Evolutionary conservation across 2,797 vertebrate species (phyloP), one percentile per base, ranked within the genome.

Genomic region (Coluber constrictor): DNA sequence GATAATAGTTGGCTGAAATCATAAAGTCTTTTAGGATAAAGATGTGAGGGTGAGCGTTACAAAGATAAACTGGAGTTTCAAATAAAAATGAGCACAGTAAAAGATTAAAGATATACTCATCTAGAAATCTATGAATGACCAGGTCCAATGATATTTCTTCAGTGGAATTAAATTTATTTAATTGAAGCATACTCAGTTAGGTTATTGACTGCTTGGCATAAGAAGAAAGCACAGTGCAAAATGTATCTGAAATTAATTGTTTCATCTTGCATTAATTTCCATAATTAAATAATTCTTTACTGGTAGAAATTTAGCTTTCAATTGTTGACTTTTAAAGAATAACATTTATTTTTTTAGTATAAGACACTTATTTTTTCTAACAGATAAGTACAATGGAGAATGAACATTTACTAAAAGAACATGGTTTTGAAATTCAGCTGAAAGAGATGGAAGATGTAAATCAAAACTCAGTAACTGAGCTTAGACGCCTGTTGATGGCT

Each of bases 381-480:
- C 91, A 99, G 99, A 97, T 99, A 90, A 98, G 98, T 88, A 98
- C 98, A 93, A 98, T 99, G 98, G 98, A 99, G 92, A 98, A 99
- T 23, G 98, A 99, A 94, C 98, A 97, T 95, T 98, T 97, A 93
- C 94, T 98, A 94, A 99, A 98, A 96, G 98, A 99, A 89, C 98
- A 95, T 74, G 98, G 97, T 0, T 98, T 99, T 66, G 98, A 98
- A 90, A 98, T 97, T 8, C 98, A 96, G 7, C 95, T 99, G 89
- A 97, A 95, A 92, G 99, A 99, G 96, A 96, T 99, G 97, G 99
- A 99, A 96, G 98, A 99, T 86, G 98, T 96, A 95, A 98, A 97
- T 92, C 98, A 96, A 10, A 98, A 96, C 95, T 98, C 98, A 87
- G 97, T 95, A 4, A 95, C 96, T 51, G 98, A 99, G 89, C 97